phyloP scores from a whole-genome alignment of 2,888 invertebrate genomes.

The Macaria liturata region DNA sequence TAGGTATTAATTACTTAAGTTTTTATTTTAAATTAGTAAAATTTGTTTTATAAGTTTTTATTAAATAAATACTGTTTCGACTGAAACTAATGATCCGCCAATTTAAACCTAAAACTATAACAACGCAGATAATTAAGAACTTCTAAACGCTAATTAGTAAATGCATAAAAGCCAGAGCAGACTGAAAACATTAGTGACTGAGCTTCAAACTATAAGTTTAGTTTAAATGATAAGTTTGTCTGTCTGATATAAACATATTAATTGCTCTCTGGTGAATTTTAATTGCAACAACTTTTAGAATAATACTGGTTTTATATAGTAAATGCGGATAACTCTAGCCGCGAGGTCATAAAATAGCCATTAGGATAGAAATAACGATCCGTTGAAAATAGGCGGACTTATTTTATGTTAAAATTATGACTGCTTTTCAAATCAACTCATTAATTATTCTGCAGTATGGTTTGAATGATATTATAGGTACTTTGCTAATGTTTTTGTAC shows the following conservation, averaged over 20 bases:
- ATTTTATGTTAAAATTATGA: too few species aligned
- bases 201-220: constrained; percentile 34
- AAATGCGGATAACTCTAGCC: not conserved
- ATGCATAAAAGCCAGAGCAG: constrained; percentile 12
- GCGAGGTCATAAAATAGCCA: too few species aligned
- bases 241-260: constrained; percentile 46
- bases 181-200: constrained; percentile 26
- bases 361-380: too few species aligned
- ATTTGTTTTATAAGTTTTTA: too few species aligned
- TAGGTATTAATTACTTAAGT: too few species aligned
- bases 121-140: constrained; percentile 13
- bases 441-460: too few species aligned
- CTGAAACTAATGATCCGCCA: not conserved
- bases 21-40: too few species aligned
- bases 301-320: constrained; percentile 34
- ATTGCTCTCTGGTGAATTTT: constrained; percentile 45
- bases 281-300: constrained; percentile 47
- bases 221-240: constrained; percentile 44
- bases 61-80: too few species aligned
- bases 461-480: too few species aligned
- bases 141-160: constrained; percentile 21
- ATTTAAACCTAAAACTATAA: constrained; percentile 11
- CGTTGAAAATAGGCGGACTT: too few species aligned
- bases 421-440: too few species aligned
- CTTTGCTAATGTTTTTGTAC: too few species aligned